Evolutionary conservation across 2,888 invertebrate species (phyloP).

Genomic region (Meteorus cinctellus): DNA sequence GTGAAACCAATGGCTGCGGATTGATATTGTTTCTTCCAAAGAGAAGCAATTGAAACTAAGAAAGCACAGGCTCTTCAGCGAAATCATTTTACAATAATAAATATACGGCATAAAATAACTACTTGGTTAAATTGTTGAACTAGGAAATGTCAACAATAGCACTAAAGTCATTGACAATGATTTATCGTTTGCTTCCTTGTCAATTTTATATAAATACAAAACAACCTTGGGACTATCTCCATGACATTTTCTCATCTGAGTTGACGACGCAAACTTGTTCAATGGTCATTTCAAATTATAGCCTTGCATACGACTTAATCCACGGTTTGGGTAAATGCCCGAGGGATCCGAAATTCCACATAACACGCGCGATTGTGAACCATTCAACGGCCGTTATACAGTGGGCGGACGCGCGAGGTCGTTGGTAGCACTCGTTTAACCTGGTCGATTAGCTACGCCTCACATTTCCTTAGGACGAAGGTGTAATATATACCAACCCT

Average conservation of each 20-base stretch:
- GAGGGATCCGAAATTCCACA: conserved; percentile 28
- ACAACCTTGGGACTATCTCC: neutral
- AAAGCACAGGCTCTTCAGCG: too few relatives aligned
- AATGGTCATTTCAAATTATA: conserved; percentile 36
- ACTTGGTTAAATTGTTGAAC: too few relatives aligned
- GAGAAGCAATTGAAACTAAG: too few relatives aligned
- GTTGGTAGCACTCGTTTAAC: conserved; percentile 46
- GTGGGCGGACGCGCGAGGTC: conserved; percentile 44
- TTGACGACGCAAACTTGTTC: conserved; percentile 19
- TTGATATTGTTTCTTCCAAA: too few relatives aligned
- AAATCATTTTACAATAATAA: too few relatives aligned
- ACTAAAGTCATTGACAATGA: too few relatives aligned
- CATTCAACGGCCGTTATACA: conserved; percentile 38
- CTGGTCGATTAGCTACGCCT: conserved; percentile 42
- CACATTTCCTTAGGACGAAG: conserved; percentile 22
- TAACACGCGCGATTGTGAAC: conserved; percentile 8
- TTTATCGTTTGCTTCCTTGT: too few relatives aligned
- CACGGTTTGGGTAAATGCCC: conserved; percentile 40
- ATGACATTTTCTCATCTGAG: conserved; percentile 4
- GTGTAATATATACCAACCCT: conserved; percentile 18
- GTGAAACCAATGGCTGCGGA: too few relatives aligned
- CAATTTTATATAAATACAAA: neutral
- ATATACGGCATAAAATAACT: too few relatives aligned
- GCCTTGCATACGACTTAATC: conserved; percentile 40
- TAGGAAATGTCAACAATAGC: too few relatives aligned